Evolutionary conservation across 2,797 vertebrate genomes (phyloP), one percentile per base, ranked within the genome.

Genomic region (Molossus alvarezi): DNA sequence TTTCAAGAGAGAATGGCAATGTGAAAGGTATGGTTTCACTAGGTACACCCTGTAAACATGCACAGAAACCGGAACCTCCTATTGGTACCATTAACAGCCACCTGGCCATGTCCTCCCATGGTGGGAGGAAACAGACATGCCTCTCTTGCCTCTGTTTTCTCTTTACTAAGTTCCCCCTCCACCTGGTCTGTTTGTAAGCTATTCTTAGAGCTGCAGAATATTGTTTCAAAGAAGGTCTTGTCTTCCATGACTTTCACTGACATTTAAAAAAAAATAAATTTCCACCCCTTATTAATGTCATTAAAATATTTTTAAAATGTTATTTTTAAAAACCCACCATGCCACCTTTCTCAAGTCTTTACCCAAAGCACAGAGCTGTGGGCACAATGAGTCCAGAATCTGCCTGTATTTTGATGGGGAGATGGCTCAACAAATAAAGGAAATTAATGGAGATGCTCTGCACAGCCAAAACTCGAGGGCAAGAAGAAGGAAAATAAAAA

Each of bases 91-190:
- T 48, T 57, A 17, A 8, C 8, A 20, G 33, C 79, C 4, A 21
- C 0, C 7, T 20, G 6, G 55, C 4, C 27, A 0, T 15, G 9
- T 57, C 27, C 23, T 51, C 25, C 45, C 1, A 3, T 51, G 25
- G 6, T 51, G 82, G 86, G 72, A 48, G 41, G 51, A 45, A 55
- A 53, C 2, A 9, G 29, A 27, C 6, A 33, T 25, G 77, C 4
- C 23, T 6, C 0, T 53, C 18, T 67, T 14, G 60, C 6, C 13
- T 90, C 76, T 53, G 15, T 57, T 69, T 57, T n/a, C 37, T 55
- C 51, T 71, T 80, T 53, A 37, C 60, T 80, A 20, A 48, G 23
- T 27, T 86, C 23, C 27, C 45, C 75, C 18, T n/a, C n/a, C 4
- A 21, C 13, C 41, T 2, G 6, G 3, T 14, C 53, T 53, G 25